Conservation (phyloP, 2,888 invertebrate species). For the Cosmopolites sordidus region DNA sequence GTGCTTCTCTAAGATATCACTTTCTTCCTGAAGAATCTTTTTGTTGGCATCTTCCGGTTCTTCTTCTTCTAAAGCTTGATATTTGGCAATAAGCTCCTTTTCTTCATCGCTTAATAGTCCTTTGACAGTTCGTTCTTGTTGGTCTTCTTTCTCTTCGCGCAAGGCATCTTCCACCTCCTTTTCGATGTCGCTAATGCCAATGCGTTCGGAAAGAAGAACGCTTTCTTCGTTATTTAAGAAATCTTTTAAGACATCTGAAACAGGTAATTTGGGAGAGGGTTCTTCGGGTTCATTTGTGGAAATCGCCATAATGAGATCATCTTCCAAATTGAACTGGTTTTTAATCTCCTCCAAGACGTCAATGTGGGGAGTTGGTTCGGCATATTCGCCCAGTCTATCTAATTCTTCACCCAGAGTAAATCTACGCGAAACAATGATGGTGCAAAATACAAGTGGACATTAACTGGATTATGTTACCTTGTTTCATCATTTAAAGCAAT, state of each 20-base stretch:
- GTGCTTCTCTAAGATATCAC: too few relatives aligned
- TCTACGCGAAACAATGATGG: neutral
- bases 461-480: too few relatives aligned
- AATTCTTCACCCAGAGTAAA: conserved; percentile 5
- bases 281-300: conserved; percentile 9
- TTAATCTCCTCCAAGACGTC: conserved; percentile 23
- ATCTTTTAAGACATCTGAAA: conserved; percentile 18
- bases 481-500: conserved; percentile 34
- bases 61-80: conserved; percentile 2
- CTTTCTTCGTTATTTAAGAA: conserved; percentile 14
- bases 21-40: too few relatives aligned
- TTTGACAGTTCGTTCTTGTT: neutral
- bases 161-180: neutral
- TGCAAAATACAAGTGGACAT: too few relatives aligned
- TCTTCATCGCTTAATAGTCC: conserved; percentile 1
- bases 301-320: conserved; percentile 14
- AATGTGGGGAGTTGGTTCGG: conserved; percentile 21
- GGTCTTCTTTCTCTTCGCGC: neutral
- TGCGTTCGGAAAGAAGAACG: neutral
- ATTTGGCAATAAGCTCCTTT: conserved; percentile 1
- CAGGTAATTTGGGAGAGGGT: conserved; percentile 8
- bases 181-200: neutral
- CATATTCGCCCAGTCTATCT: conserved; percentile 5
- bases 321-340: conserved; percentile 19
- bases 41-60: too few relatives aligned